Conservation (phyloP, 2,797 vertebrate species). For the Rhinophrynus dorsalis region DNA sequence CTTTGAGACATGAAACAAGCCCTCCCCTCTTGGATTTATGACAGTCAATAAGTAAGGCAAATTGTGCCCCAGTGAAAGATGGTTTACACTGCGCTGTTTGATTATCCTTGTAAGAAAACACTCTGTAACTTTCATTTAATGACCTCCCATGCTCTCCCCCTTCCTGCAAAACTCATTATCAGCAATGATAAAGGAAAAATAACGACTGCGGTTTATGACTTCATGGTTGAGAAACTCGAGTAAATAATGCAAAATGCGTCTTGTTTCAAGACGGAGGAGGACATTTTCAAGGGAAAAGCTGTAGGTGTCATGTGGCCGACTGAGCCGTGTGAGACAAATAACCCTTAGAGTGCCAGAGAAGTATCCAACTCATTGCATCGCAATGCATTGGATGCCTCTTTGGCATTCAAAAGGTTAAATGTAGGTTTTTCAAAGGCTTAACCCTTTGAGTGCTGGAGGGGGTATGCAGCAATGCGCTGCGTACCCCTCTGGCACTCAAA, state of each 20-base stretch:
- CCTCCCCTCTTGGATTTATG: constrained; percentile 17
- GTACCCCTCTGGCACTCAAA: too few species aligned
- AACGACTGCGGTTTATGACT: constrained; percentile 11
- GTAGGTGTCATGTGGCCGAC: too few species aligned
- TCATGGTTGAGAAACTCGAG: constrained; percentile 1
- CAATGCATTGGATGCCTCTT: too few species aligned
- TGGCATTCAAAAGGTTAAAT: too few species aligned
- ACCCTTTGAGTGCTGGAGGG: too few species aligned
- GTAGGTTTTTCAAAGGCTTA: too few species aligned
- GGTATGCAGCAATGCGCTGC: too few species aligned
- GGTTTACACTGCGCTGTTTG: neutral
- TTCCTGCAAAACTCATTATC: constrained; percentile 27
- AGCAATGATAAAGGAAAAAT: constrained; percentile 29
- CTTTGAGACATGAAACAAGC: constrained; percentile 9
- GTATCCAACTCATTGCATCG: too few species aligned
- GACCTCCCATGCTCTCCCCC: neutral
- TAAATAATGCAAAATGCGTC: constrained; percentile 18
- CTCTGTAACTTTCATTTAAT: constrained; percentile 20
- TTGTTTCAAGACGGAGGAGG: too few species aligned
- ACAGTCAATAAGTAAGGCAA: neutral
- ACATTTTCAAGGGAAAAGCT: too few species aligned
- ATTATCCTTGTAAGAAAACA: constrained; percentile 17
- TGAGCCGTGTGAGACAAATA: too few species aligned
- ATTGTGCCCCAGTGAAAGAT: neutral
- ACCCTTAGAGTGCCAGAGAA: too few species aligned